Percentiles rank a stretch among this genome's conserved stretches.
phyloP scores from a whole-genome alignment of 2,113 vertebrate species.

The Dermatemys mawii region DNA sequence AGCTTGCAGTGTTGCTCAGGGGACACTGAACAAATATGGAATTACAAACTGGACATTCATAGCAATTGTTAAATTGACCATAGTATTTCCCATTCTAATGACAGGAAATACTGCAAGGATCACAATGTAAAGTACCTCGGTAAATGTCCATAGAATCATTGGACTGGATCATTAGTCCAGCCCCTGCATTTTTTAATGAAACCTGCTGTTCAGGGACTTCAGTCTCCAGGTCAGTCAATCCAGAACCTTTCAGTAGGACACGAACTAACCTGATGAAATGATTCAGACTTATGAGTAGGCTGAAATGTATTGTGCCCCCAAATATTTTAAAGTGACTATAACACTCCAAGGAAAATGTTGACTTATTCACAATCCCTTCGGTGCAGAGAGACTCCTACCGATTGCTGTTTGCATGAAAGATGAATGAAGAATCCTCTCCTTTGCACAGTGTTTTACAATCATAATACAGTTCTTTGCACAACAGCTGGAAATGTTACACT shows the following conservation, averaged over 20 bases:
- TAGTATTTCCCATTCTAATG: not conserved
- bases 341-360: not conserved
- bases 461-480: not conserved
- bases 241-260: not conserved
- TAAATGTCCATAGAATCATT: not conserved
- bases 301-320: not conserved
- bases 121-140: not conserved
- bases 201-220: not conserved
- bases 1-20: not conserved
- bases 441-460: not conserved
- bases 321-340: not conserved
- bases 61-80: not conserved
- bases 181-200: too few species aligned
- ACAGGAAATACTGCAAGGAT: not conserved
- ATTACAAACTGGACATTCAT: not conserved
- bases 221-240: not conserved
- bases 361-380: not conserved
- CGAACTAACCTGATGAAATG: not conserved
- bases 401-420: not conserved
- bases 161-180: too few species aligned
- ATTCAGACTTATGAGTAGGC: not conserved
- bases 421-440: not conserved
- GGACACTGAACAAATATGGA: accelerated
- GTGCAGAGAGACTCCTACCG: not conserved
- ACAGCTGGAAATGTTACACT: accelerated